A percentile compares a stretch with the other conserved stretches of the same genome.
Evolutionary conservation across 2,113 vertebrate species (phyloP).

Genomic region (Lota lota): DNA sequence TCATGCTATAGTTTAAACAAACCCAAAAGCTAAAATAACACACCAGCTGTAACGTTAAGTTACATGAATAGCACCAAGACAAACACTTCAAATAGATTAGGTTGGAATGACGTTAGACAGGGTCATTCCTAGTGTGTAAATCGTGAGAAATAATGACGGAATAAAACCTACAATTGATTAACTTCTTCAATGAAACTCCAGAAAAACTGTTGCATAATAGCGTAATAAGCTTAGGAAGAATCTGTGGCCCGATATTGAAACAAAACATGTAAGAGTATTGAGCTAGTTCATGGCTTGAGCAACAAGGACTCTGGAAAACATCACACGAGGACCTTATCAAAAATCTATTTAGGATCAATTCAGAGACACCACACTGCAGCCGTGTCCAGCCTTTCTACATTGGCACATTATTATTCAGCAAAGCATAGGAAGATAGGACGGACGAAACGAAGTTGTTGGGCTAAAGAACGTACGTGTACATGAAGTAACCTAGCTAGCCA

Average conservation of each 20-base stretch:
- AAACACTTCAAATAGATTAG: too few relatives aligned
- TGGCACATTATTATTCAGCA: slow-evolving; percentile 3
- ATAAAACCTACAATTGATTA: background rate
- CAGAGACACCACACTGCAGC: slow-evolving; percentile 29
- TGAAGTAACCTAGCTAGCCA: slow-evolving; percentile 40
- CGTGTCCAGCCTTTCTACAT: slow-evolving; percentile 12
- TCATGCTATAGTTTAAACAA: too few relatives aligned
- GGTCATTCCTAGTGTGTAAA: too few relatives aligned
- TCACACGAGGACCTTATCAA: slow-evolving; percentile 58
- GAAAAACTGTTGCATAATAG: slow-evolving; percentile 35
- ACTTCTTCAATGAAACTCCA: slow-evolving; percentile 21
- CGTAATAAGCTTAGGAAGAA: background rate
- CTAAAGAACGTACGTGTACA: slow-evolving; percentile 30
- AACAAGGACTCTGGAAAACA: slow-evolving; percentile 33
- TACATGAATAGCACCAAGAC: too few relatives aligned
- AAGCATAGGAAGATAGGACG: slow-evolving; percentile 9
- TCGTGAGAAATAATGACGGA: background rate
- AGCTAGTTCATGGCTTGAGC: background rate
- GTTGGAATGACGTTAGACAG: too few relatives aligned
- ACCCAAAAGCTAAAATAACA: too few relatives aligned
- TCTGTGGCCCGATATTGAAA: background rate
- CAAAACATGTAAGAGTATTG: background rate
- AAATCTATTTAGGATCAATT: slow-evolving; percentile 32
- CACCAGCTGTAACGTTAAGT: too few relatives aligned
- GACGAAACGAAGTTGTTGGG: slow-evolving; percentile 26